Evolutionary conservation across 2,888 invertebrate genomes (phyloP).

Genomic region (Dione vanillae): DNA sequence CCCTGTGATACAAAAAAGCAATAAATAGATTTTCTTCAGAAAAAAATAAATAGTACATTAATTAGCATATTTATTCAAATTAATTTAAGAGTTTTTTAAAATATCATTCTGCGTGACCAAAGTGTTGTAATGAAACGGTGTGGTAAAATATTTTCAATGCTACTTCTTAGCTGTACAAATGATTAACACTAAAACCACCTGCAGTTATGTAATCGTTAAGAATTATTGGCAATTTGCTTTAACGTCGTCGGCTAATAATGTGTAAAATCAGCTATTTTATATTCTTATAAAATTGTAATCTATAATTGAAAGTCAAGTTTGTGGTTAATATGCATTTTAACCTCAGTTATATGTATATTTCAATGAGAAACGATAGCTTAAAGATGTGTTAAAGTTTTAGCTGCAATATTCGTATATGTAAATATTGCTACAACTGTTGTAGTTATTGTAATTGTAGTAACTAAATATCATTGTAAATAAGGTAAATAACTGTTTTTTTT

Average conservation of each 20-base stretch:
- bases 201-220: constrained; percentile 7
- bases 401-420: not conserved
- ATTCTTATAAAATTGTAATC: constrained; percentile 24
- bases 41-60: too few relatives aligned
- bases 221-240: constrained; percentile 29
- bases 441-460: not conserved
- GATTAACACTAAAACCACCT: constrained; percentile 11
- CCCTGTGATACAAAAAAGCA: too few relatives aligned
- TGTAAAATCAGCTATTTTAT: constrained; percentile 47
- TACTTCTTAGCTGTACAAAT: constrained; percentile 8
- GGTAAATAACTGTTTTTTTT: too few relatives aligned
- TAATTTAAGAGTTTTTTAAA: not conserved
- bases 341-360: not conserved
- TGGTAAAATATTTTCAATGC: constrained; percentile 6
- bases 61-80: not conserved
- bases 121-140: not conserved
- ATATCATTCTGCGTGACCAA: not conserved
- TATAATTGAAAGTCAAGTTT: constrained; percentile 24
- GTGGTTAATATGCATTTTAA: not conserved
- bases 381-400: not conserved
- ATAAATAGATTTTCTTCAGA: too few relatives aligned
- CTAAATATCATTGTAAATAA: not conserved
- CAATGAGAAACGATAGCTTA: too few relatives aligned
- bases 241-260: constrained; percentile 39
- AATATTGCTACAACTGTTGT: not conserved